These are phyloP conservation scores for Condylura cristata DNA, from an alignment of 2,113 vertebrate genomes.

Conservation along the genomic window DNA sequence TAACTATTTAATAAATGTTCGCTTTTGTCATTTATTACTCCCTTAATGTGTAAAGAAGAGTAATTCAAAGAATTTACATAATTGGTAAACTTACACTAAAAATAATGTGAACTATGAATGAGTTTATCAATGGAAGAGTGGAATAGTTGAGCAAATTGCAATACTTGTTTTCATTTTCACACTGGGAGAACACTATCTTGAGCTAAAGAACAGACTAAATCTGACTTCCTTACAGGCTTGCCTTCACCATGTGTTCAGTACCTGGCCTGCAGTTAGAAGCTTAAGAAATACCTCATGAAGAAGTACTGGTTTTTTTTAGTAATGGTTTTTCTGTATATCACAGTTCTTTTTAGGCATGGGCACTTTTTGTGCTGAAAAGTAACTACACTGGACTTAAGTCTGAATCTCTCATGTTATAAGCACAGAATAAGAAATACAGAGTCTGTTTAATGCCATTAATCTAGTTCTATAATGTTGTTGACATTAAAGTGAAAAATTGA, in stretches of 20 bases:
- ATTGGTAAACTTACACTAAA: constrained; percentile 41
- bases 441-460: not conserved
- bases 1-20: constrained; percentile 26
- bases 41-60: constrained; percentile 1
- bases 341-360: not conserved
- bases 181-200: not conserved
- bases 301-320: not conserved
- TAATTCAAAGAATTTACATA: constrained; percentile 55
- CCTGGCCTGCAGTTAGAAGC: not conserved
- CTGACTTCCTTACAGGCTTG: not conserved
- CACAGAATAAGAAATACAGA: not conserved
- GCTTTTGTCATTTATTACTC: constrained; percentile 24
- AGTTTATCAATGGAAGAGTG: not conserved
- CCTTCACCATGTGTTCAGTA: not conserved
- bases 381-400: not conserved
- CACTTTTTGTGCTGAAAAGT: not conserved
- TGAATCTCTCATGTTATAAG: constrained; percentile 38
- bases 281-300: not conserved
- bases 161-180: constrained; percentile 30
- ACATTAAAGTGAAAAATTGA: not conserved
- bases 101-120: not conserved
- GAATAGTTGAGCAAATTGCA: constrained; percentile 25
- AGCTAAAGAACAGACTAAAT: not conserved
- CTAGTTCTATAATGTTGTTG: not conserved
- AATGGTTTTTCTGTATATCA: not conserved